Base-by-base conservation (phyloP, 2,888 invertebrate genomes). In the Athalia cordata region DNA sequence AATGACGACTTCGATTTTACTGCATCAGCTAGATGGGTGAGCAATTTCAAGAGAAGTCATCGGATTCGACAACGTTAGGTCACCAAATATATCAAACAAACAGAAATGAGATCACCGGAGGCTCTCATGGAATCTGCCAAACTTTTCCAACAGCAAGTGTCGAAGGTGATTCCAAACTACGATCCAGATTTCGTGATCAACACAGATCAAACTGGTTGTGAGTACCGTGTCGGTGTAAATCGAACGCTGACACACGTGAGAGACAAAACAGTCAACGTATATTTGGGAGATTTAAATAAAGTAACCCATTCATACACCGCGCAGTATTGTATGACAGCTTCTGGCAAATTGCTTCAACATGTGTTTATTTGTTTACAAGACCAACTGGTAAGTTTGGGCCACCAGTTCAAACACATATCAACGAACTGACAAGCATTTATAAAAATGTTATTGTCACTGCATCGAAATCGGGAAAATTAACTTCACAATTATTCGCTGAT, bases 391-490 rank as follows among this genome's bases (percentile, higher is more conserved):
- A 47, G 67, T 82, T 81, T 62, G 80, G 80, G 47, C 81, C 79
- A 0, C 74, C 62, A 77, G 70, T 83, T 57, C 59, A 77, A 78
- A 78, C 77, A 79, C 0, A 13, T 50, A 74, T 82, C 8, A 66
- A 83, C 66, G 77, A 79, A 62, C 79, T 78, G 8, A 55, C 61
- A 13, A 59, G 79, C 74, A 78, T 77, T 59, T 80, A 79, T 78
- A 77, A 61, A 45, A 82, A 83, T 8, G 15, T 70, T 43, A 70
- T 55, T 29, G 55, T 70, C 70, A 78, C 82, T 11, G 79, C 76
- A 6, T 81, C 80, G 9, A 82, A 82, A 79, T 82, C 82, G 43
- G 81, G 81, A 3, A 84, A 84, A 62, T 67, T 84, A 1, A 79
- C 80, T 11, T 79, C 72, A 57, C 5, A 57, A 8, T 68, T 81